These are phyloP conservation scores for Nansenia antarctica DNA, from an alignment of 2,113 vertebrate genomes.

Conservation along the genomic window DNA sequence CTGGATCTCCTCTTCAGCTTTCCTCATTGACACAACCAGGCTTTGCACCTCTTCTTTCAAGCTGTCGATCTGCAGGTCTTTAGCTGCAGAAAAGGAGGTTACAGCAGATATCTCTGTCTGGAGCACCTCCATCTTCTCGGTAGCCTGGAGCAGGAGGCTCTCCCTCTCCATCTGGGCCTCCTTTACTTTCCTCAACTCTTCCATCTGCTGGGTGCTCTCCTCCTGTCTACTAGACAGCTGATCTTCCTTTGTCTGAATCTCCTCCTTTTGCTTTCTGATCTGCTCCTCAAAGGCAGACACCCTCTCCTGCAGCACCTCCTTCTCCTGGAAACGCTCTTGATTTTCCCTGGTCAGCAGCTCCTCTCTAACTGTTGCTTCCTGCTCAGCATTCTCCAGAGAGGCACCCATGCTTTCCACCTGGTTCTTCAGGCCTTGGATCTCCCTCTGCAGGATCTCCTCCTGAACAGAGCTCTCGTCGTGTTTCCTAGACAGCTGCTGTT, in stretches of 20 bases:
- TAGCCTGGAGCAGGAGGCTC: not conserved
- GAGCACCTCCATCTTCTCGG: not conserved
- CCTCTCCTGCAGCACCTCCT: not conserved
- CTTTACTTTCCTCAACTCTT: no score
- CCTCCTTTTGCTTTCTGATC: no score
- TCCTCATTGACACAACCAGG: conserved; percentile 55
- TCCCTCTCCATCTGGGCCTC: conserved; percentile 12
- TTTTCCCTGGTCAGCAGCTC: not conserved
- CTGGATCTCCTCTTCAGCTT: conserved; percentile 60
- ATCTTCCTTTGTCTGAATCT: no score
- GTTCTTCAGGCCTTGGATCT: conserved; percentile 41
- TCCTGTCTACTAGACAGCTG: no score
- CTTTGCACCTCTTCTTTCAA: conserved; percentile 35
- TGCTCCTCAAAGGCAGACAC: no score
- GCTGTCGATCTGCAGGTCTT: not conserved
- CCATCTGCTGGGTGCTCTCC: no score
- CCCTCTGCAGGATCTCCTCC: not conserved
- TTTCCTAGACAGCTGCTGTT: not conserved
- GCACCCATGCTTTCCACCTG: conserved; percentile 51
- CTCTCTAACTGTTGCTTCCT: not conserved
- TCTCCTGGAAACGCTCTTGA: not conserved
- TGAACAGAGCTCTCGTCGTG: no score
- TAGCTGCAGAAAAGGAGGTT: not conserved
- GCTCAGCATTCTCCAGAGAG: conserved; percentile 18
- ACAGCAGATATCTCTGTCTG: not conserved